Conservation (phyloP, 2,888 invertebrate genomes). For the Drosophila emarginata region DNA sequence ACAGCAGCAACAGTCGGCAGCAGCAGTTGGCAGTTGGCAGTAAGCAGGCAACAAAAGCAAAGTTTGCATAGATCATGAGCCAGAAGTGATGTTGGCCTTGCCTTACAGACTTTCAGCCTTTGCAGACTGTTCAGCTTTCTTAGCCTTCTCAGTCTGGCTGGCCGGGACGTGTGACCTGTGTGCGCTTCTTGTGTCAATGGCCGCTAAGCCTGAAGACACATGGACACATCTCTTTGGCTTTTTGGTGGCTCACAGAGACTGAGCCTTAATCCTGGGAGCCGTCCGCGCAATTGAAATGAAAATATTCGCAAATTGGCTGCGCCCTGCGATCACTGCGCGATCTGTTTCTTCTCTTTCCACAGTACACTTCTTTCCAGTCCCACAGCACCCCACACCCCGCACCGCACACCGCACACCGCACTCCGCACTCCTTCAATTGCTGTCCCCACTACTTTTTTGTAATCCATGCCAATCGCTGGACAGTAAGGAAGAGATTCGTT, state of each 20-base stretch:
- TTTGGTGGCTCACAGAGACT: conserved; percentile 9
- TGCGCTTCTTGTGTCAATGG: conserved; percentile 61
- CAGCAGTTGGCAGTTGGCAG: conserved; percentile 1
- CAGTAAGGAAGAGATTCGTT: conserved; percentile 14
- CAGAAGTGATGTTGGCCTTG: conserved; percentile 65
- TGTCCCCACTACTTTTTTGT: background rate
- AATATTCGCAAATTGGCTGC: conserved; percentile 81
- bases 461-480: conserved; percentile 2
- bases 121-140: background rate
- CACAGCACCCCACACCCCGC: conserved; percentile 6
- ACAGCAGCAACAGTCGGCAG: background rate
- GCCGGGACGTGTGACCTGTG: conserved; percentile 58
- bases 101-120: conserved; percentile 13
- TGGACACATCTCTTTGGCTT: conserved; percentile 4
- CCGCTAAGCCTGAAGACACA: conserved; percentile 43
- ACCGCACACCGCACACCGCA: too few relatives aligned
- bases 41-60: background rate
- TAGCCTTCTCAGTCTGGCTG: conserved; percentile 37
- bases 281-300: conserved; percentile 76
- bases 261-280: conserved; percentile 58
- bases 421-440: background rate
- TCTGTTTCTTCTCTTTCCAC: conserved; percentile 2
- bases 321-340: conserved; percentile 49
- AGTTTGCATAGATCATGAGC: conserved; percentile 63
- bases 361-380: too few relatives aligned